A percentile compares a stretch with the other conserved stretches of the same genome.
Conservation (phyloP, 2,113 vertebrate species). For the Pachyramphus minor region DNA sequence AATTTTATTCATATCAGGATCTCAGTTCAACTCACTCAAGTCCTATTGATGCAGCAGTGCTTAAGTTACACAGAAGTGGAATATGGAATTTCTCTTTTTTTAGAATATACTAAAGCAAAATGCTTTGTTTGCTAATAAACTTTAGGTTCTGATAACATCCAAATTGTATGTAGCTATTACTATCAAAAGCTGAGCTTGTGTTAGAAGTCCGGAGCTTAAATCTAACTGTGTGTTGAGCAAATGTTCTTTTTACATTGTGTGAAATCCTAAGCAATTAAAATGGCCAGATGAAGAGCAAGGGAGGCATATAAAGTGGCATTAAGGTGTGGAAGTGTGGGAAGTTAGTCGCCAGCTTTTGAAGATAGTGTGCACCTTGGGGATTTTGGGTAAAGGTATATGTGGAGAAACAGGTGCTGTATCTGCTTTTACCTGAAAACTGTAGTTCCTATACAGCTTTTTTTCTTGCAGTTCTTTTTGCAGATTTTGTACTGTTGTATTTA, state of each 20-base stretch:
- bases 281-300: background rate
- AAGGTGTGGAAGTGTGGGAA: background rate
- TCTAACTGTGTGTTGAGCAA: background rate
- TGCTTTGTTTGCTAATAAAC: background rate
- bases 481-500: background rate
- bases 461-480: background rate
- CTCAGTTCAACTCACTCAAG: background rate
- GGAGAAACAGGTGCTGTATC: background rate
- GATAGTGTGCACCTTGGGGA: background rate
- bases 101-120: background rate
- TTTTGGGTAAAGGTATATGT: background rate
- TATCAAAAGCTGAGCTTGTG: background rate
- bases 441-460: background rate
- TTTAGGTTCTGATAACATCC: background rate
- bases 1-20: background rate
- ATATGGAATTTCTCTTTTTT: background rate
- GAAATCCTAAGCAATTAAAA: background rate
- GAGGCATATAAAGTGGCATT: background rate
- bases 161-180: background rate
- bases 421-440: background rate
- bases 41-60: background rate
- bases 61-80: background rate
- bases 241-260: background rate
- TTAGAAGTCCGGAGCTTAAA: background rate
- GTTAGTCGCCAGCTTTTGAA: background rate